Conservation (phyloP, 2,113 vertebrate species). For the Grammomys dolichurus region DNA sequence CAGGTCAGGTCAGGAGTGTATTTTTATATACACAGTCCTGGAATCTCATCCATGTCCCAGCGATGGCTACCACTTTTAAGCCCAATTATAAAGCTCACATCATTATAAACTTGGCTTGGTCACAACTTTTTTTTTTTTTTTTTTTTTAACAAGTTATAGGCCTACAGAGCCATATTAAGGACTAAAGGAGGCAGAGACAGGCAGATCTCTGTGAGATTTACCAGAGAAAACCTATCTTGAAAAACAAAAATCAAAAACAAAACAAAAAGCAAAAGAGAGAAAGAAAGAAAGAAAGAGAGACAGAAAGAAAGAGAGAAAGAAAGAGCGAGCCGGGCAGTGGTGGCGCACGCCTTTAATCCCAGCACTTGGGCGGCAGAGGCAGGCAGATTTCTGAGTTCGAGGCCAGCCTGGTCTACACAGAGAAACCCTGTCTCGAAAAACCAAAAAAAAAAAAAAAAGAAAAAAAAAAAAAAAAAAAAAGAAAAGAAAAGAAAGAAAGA, state of each 20-base stretch:
- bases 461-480: too few relatives aligned
- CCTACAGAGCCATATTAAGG: background rate
- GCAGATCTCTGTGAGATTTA: background rate
- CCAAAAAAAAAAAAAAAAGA: too few relatives aligned
- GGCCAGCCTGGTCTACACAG: background rate
- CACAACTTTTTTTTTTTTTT: slow-evolving; percentile 33
- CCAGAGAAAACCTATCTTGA: too few relatives aligned
- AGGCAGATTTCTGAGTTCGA: background rate
- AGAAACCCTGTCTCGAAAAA: background rate
- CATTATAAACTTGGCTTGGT: slow-evolving; percentile 16
- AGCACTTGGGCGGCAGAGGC: too few relatives aligned
- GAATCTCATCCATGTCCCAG: background rate
- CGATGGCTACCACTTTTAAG: background rate
- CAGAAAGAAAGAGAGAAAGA: too few relatives aligned
- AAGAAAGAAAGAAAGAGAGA: too few relatives aligned
- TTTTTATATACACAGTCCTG: background rate
- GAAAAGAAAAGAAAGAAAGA: background rate
- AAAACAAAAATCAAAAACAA: too few relatives aligned
- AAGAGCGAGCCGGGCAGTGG: too few relatives aligned
- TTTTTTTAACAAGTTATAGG: slow-evolving; percentile 29
- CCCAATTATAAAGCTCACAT: background rate
- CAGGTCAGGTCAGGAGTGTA: background rate
- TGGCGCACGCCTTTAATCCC: too few relatives aligned
- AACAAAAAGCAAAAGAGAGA: too few relatives aligned
- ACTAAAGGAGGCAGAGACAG: background rate